phyloP scores from a whole-genome alignment of 2,888 invertebrate genomes.

The Melinaea marsaeus region DNA sequence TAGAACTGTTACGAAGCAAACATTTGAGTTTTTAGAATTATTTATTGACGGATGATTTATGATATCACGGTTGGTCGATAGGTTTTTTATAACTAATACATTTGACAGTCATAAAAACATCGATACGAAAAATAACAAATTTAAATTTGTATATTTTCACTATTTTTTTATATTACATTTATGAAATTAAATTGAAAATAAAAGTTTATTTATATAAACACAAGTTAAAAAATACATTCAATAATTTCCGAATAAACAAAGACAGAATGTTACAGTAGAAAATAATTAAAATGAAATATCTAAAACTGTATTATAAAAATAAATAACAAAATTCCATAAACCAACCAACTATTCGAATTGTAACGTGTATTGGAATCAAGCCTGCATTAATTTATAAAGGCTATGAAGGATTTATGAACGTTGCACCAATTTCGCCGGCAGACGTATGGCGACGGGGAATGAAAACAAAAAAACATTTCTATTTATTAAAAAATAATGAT shows the following conservation, averaged over 20 bases:
- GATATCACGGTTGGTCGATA: not conserved
- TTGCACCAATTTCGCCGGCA: conserved; percentile 31
- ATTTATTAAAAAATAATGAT: conserved; percentile 12
- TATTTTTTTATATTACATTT: too few relatives aligned
- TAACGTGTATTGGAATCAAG: conserved; percentile 28
- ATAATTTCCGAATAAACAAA: too few relatives aligned
- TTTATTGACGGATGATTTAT: not conserved
- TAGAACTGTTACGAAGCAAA: not conserved
- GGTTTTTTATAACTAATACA: too few relatives aligned
- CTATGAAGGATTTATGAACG: conserved; percentile 33
- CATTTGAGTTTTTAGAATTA: not conserved
- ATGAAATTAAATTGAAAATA: too few relatives aligned
- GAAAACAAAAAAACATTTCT: conserved; percentile 19
- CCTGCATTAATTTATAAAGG: conserved; percentile 33
- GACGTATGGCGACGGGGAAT: conserved; percentile 24
- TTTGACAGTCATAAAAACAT: too few relatives aligned
- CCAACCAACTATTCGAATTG: conserved; percentile 25
- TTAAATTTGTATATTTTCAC: too few relatives aligned
- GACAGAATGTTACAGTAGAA: too few relatives aligned
- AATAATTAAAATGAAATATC: too few relatives aligned
- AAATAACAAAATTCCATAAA: conserved; percentile 29
- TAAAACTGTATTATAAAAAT: conserved; percentile 8
- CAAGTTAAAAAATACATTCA: too few relatives aligned
- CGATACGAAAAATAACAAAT: too few relatives aligned
- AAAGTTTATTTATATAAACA: too few relatives aligned